Evolutionary conservation across 1,140 invertebrate species (phyloP).

Genomic region (Triops cancriformis): DNA sequence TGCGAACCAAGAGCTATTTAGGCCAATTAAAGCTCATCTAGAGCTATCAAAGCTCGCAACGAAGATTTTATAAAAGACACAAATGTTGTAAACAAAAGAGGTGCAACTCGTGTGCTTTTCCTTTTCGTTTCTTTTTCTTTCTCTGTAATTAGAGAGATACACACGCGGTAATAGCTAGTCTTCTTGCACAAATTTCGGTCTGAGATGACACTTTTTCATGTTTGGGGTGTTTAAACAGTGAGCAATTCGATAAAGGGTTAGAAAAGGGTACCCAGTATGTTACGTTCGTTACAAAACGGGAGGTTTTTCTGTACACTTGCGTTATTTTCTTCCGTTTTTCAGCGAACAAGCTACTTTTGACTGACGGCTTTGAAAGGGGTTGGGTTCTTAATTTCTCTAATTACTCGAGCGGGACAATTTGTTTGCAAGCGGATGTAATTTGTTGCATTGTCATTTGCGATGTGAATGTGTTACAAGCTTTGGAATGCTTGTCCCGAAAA

Average conservation of each 20-base stretch:
- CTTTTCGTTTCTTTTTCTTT: background rate
- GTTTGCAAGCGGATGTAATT: conserved; percentile 13
- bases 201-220: too few relatives aligned
- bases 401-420: conserved; percentile 13
- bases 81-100: background rate
- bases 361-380: background rate
- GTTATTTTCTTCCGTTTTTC: too few relatives aligned
- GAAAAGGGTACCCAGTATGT: too few relatives aligned
- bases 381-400: conserved; percentile 14
- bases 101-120: background rate
- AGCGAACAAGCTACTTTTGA: background rate
- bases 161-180: background rate
- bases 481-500: too few relatives aligned
- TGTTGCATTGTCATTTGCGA: conserved; percentile 6
- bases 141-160: background rate
- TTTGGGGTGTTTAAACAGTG: too few relatives aligned
- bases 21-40: conserved; percentile 10
- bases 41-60: background rate
- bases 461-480: background rate
- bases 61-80: background rate
- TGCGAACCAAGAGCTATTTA: background rate
- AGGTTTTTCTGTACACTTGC: too few relatives aligned
- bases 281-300: too few relatives aligned
- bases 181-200: too few relatives aligned
- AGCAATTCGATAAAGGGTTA: too few relatives aligned